Base-by-base conservation (phyloP, 1,140 invertebrate species). In the Contarinia nasturtii region DNA sequence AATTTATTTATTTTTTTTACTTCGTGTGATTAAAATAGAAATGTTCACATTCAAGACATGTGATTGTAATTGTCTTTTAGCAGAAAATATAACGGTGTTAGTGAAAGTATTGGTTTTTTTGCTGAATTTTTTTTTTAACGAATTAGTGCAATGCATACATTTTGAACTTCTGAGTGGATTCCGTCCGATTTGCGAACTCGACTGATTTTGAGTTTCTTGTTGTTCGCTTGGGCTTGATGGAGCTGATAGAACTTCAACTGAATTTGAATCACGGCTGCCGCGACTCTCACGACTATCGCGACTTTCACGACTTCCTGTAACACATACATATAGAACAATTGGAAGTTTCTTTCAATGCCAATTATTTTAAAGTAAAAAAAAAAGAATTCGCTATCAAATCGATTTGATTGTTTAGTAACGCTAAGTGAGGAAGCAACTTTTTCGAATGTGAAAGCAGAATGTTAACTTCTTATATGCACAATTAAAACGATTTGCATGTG, bases 121-220 rank as follows among this genome's bases (percentile, higher is more conserved):
- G 27, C 33, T 44, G 7, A 34, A 14, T 34, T 5, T 43, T 43
- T 18, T 5, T 17, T 43, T 20, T 5, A 21, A 43, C 11, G 18
- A 18, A 12, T 41, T 18, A 8, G 65, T 69, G 76, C 3, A 27
- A 27, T 27, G 27, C 27, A 27, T 78, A 78, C 81, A 82, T 73
- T 82, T 82, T 54, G 80, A 82, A 75, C 80, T 79, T 68, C 81
- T 72, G 50, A 82, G 72, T 53, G 79, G 78, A 65, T 79, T 80
- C 59, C 79, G 71, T 49, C 74, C 74, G 68, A 79, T 75, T 58
- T 67, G 64, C 2, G 55, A 47, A 44, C 50, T 52, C 36, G 66
- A 63, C 58, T 70, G 68, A 45, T 67, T 66, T 19, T 62, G 54
- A 4, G 48, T 37, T 3, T 27, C 27, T 27, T 27, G 27, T 45